A percentile compares a stretch with the other conserved stretches of the same genome.
These are phyloP conservation scores for Cataglyphis altisquamis DNA, from an alignment of 2,888 invertebrate species.

Conservation along the genomic window DNA sequence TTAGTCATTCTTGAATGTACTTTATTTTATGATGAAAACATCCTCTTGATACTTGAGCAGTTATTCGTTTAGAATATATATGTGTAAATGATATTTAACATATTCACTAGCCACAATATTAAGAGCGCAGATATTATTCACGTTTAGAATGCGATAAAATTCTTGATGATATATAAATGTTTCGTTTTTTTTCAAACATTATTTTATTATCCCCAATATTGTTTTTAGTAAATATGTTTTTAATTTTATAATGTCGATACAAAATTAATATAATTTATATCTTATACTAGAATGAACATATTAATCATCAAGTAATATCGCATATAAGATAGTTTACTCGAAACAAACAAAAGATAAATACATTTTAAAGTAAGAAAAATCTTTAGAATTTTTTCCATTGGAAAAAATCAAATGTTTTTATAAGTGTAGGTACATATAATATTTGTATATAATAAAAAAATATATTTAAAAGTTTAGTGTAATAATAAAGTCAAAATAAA, in stretches of 20 bases:
- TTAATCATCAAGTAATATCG: constrained; percentile 7
- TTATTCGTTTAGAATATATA: constrained; percentile 15
- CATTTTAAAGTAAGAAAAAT: neutral
- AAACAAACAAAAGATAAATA: neutral
- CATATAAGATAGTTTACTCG: neutral
- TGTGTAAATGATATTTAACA: neutral
- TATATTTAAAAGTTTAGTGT: neutral
- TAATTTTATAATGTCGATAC: neutral
- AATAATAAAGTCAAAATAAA: neutral
- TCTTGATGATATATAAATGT: neutral
- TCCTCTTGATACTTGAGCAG: constrained; percentile 11
- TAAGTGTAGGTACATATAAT: neutral
- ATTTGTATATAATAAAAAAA: neutral
- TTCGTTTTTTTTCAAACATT: neutral
- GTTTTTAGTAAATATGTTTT: neutral
- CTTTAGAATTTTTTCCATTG: neutral
- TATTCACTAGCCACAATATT: neutral
- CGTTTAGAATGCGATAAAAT: neutral
- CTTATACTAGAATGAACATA: neutral
- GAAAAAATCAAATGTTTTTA: neutral
- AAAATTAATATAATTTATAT: constrained; percentile 11
- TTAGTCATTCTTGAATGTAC: constrained; percentile 24
- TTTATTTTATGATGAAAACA: neutral
- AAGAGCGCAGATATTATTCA: neutral
- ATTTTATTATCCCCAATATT: neutral